Evolutionary conservation across 2,888 invertebrate species (phyloP), one percentile per base, ranked within the genome.

Genomic region (Amphimallon solstitiale): DNA sequence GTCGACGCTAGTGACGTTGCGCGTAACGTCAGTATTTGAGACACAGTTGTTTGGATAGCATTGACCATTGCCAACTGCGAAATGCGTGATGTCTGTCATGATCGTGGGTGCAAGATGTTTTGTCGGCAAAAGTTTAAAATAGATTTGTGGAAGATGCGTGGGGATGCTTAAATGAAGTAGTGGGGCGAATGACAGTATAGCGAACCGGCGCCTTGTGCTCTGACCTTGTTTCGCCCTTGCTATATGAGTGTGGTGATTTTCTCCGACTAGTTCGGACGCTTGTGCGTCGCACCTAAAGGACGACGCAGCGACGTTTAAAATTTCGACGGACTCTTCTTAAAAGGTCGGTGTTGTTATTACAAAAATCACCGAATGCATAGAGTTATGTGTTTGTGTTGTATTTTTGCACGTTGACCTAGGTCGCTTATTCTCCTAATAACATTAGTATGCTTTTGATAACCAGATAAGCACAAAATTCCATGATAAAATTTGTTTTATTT

Each of bases 161-260:
- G 82, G 84, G 85, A 84, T 79, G 70, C 75, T 76, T 68, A 72
- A 65, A 65, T 73, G 61, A 78, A 83, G 84, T 59, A 29, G 56
- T 84, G 78, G 80, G 77, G 81, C 52, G 37, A 68, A 60, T 51
- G 43, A 60, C 66, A 65, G 56, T 59, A 79, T 79, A 79, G 76
- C 78, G 78, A 78, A 83, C 56, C 81, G 84, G 84, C 82, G 80
- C 78, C 79, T 79, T 76, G 78, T 74, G 56, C 6, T 52, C 40
- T 62, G 69, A 81, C 82, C 82, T 81, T 82, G 83, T 40, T 70
- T 73, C 80, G 81, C 80, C 82, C 82, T 82, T 82, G 81, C 68
- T 76, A 72, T 61, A 71, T 70, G 76, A 79, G 79, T 79, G 74
- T 73, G 73, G 77, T 78, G 77, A 74, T 74, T 74, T 74, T 74